Percentiles rank a stretch among this genome's conserved stretches.
These are phyloP conservation scores for Pocillopora damicornis DNA, from an alignment of 64 coral and sea anemone species.

Conservation along the genomic window DNA sequence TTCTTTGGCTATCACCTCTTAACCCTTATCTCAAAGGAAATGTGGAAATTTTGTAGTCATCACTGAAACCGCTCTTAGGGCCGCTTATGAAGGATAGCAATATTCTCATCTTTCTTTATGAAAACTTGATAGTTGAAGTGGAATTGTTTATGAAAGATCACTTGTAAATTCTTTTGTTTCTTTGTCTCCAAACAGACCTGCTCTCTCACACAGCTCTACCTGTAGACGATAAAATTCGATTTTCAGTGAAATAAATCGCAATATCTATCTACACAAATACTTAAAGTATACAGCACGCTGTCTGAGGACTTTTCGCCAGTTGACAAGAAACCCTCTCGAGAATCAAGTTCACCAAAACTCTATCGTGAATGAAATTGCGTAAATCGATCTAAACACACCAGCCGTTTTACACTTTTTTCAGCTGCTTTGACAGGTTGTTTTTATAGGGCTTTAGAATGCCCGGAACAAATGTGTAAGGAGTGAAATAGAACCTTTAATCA, in stretches of 20 bases:
- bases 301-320: neutral
- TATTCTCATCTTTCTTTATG: neutral
- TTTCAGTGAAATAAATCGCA: neutral
- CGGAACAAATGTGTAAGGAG: slow-evolving; percentile 1
- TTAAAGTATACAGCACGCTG: neutral
- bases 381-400: slow-evolving; percentile 26
- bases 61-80: neutral
- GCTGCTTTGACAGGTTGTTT: slow-evolving; percentile 30
- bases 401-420: slow-evolving; percentile 28
- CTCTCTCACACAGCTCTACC: neutral
- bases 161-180: neutral
- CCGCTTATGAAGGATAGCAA: neutral
- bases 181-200: slow-evolving; percentile 20
- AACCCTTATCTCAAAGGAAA: neutral
- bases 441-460: slow-evolving; percentile 24
- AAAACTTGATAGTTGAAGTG: neutral
- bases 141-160: slow-evolving; percentile 14
- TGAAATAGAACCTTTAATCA: slow-evolving; percentile 18
- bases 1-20: neutral
- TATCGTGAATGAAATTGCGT: neutral
- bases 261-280: neutral
- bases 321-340: neutral
- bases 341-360: neutral
- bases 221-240: neutral
- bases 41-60: neutral